Percentiles rank a stretch among this genome's conserved stretches.
Evolutionary conservation across 2,888 invertebrate species (phyloP).

Genomic region (Syritta pipiens): DNA sequence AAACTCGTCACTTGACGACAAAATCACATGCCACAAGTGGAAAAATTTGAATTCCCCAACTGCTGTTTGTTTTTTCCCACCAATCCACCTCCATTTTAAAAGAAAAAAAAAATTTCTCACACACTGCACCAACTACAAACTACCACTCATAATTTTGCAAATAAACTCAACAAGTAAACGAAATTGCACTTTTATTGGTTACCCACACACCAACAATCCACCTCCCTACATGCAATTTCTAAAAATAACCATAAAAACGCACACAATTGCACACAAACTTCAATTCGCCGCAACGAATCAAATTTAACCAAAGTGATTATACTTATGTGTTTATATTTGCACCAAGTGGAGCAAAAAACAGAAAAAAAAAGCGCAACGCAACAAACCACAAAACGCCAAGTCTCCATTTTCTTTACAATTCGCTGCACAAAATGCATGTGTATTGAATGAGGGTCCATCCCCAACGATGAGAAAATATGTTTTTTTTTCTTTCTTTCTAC

Average conservation of each 20-base stretch:
- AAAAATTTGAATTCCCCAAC: too few relatives aligned
- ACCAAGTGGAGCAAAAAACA: constrained; percentile 15
- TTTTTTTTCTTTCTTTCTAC: neutral
- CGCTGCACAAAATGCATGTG: constrained; percentile 47
- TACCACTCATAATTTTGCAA: neutral
- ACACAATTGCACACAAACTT: constrained; percentile 25
- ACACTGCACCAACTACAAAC: neutral
- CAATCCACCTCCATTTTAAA: too few relatives aligned
- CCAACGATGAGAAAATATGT: constrained; percentile 19
- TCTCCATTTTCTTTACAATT: constrained; percentile 34
- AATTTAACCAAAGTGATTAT: constrained; percentile 7
- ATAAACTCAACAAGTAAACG: neutral
- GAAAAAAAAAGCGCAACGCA: constrained; percentile 7
- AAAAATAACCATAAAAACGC: constrained; percentile 20
- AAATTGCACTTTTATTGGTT: constrained; percentile 48
- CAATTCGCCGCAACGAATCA: constrained; percentile 65
- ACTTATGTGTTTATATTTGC: constrained; percentile 6
- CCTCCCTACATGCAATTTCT: neutral
- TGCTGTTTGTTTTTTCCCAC: too few relatives aligned
- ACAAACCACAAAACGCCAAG: constrained; percentile 18
- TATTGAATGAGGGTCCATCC: constrained; percentile 18
- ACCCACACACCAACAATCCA: constrained; percentile 33
- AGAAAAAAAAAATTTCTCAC: too few relatives aligned
- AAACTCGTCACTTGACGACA: too few relatives aligned
- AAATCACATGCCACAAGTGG: too few relatives aligned